Evolutionary conservation across 2,888 invertebrate genomes (phyloP), one percentile per base, ranked within the genome.

Genomic region (Nomada fucata): DNA sequence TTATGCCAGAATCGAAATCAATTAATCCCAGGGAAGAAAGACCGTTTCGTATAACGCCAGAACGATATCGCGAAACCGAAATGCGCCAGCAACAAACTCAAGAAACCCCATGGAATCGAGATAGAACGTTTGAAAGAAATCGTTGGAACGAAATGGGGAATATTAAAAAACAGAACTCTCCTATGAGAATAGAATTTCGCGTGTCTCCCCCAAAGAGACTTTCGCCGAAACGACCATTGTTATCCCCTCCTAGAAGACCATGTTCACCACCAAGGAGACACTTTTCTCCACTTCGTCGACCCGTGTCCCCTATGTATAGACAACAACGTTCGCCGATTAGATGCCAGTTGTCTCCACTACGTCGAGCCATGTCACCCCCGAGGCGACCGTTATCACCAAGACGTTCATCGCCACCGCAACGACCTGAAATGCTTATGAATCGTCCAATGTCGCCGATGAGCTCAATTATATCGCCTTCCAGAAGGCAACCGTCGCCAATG

Each of bases 141-240:
- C 85, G 82, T 2, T 88, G 87, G 87, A 70, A 60, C 3, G 71
- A 88, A 36, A 36, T 70, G 2, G 75, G 11, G 5, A 36, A 65
- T 42, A 53, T 52, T 18, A 82, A 79, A 13, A 84, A 67, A 64
- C 23, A 36, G 44, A 29, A 67, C 2, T 88, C 90, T n/a, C 89
- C 91, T 15, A 69, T 83, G 20, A 83, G 83, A 26, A 84, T 74
- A 29, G 82, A 85, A 29, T 23, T 15, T 42, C 63, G 72, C 47
- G 2, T 52, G 11, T 69, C 79, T 29, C 74, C 87, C n/a, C 68
- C 82, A 9, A 72, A 84, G 44, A 80, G 80, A 73, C 84, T 82
- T 60, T 88, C 90, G 18, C 88, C 89, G 18, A 89, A 90, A 61
- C 85, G 86, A n/a, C 85, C 89, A 20, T 71, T 86, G 20, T 50